A percentile compares a stretch with the other conserved stretches of the same genome.
Conservation (phyloP, 2,113 vertebrate genomes). For the Numenius arquata region DNA sequence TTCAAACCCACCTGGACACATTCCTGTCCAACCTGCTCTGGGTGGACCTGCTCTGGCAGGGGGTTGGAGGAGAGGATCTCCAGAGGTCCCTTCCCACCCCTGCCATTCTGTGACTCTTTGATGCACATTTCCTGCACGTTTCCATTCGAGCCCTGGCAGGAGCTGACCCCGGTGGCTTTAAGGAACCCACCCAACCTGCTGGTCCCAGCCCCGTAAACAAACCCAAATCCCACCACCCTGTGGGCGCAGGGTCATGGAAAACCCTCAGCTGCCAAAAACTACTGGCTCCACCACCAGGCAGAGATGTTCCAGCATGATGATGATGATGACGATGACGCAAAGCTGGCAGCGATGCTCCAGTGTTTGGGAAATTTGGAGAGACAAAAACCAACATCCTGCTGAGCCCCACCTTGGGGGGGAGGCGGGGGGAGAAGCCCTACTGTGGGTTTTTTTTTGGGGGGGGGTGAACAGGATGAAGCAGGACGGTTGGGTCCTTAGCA, state of each 20-base stretch:
- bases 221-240: rapidly evolving
- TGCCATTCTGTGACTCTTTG: background rate
- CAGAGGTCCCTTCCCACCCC: background rate
- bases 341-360: background rate
- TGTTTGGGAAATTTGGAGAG: rapidly evolving
- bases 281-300: background rate
- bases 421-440: no score
- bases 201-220: background rate
- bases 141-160: background rate
- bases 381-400: background rate
- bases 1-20: background rate
- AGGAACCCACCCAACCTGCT: background rate
- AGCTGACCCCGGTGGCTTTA: rapidly evolving
- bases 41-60: background rate
- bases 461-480: background rate
- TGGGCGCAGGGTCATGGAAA: rapidly evolving
- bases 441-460: rapidly evolving
- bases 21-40: background rate
- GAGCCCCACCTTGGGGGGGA: no score
- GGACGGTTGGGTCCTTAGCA: background rate
- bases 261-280: background rate
- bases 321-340: background rate
- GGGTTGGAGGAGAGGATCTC: background rate
- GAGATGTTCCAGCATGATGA: rapidly evolving
- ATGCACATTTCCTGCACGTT: rapidly evolving